Evolutionary conservation across 1,140 invertebrate genomes (phyloP).

Genomic region (Bombus confusus): DNA sequence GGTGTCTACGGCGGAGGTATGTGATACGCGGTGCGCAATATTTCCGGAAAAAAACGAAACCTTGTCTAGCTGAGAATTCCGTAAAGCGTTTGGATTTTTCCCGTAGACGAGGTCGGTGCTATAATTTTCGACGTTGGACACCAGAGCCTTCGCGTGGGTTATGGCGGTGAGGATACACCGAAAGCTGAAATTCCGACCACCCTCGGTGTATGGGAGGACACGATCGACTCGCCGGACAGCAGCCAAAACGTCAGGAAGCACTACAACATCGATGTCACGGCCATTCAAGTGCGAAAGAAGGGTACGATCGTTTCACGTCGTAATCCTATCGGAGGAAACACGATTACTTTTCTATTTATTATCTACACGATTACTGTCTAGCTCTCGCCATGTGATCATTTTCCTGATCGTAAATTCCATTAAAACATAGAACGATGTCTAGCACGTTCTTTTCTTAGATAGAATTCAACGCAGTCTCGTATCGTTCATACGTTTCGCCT

Average conservation of each 20-base stretch:
- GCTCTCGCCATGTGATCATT: background rate
- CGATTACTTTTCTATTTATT: background rate
- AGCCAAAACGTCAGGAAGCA: slow-evolving; percentile 68
- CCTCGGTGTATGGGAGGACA: slow-evolving; percentile 89
- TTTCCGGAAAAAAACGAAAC: slow-evolving; percentile 27
- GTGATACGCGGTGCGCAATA: slow-evolving; percentile 54
- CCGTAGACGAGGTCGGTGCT: slow-evolving; percentile 89
- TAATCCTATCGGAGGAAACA: background rate
- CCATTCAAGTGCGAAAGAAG: slow-evolving; percentile 76
- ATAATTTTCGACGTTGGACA: slow-evolving; percentile 91
- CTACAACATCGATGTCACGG: slow-evolving; percentile 75
- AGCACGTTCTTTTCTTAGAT: background rate
- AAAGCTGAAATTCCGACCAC: slow-evolving; percentile 95
- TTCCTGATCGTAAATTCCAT: background rate
- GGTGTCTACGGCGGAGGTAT: slow-evolving; percentile 82
- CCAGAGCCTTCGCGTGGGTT: slow-evolving; percentile 90
- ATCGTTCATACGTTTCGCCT: background rate
- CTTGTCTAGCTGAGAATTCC: background rate
- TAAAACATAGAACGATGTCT: background rate
- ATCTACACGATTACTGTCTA: too few species aligned
- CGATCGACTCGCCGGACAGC: slow-evolving; percentile 72
- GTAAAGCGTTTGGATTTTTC: slow-evolving; percentile 32
- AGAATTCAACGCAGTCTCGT: background rate
- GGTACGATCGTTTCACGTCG: slow-evolving; percentile 47
- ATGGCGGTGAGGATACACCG: slow-evolving; percentile 96